Evolutionary conservation across 2,113 vertebrate species (phyloP).

Genomic region (Nothocercus nigrocapillus): DNA sequence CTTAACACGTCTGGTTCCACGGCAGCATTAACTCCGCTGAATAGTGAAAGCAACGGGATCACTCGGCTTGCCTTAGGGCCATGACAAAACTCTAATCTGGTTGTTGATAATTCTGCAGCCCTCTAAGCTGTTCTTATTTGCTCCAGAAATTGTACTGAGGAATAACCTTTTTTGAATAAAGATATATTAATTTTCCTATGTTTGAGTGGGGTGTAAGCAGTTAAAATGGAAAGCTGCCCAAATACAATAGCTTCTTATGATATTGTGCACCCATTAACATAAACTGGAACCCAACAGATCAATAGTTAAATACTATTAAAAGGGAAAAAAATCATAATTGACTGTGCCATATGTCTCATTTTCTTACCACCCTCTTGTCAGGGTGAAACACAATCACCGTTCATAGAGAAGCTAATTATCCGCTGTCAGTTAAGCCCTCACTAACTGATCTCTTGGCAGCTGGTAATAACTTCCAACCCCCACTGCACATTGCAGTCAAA

Average conservation of each 20-base stretch:
- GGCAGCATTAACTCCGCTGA: background rate
- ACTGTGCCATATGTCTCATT: slow-evolving; percentile 68
- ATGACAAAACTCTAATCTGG: slow-evolving; percentile 9
- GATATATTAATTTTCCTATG: background rate
- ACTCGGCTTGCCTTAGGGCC: slow-evolving; percentile 1
- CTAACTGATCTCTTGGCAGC: slow-evolving; percentile 68
- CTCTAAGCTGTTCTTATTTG: background rate
- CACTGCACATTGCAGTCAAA: slow-evolving; percentile 42
- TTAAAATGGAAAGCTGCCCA: slow-evolving; percentile 11
- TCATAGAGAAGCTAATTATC: slow-evolving; percentile 69
- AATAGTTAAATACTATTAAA: slow-evolving; percentile 69
- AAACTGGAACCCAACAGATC: slow-evolving; percentile 68
- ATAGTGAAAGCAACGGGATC: slow-evolving; percentile 9
- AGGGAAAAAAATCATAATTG: slow-evolving; percentile 62
- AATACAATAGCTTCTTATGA: background rate
- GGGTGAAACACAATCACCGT: slow-evolving; percentile 60
- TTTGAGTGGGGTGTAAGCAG: slow-evolving; percentile 34
- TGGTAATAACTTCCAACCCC: slow-evolving; percentile 63
- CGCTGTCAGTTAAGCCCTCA: slow-evolving; percentile 62
- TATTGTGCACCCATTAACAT: slow-evolving; percentile 42
- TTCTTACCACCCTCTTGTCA: slow-evolving; percentile 36
- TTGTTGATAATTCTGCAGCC: slow-evolving; percentile 21
- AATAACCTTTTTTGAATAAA: background rate
- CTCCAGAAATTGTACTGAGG: background rate
- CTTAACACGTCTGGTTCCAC: background rate